Conservation (phyloP, 2,888 invertebrate species). For the Drosophila nr. fundita region DNA sequence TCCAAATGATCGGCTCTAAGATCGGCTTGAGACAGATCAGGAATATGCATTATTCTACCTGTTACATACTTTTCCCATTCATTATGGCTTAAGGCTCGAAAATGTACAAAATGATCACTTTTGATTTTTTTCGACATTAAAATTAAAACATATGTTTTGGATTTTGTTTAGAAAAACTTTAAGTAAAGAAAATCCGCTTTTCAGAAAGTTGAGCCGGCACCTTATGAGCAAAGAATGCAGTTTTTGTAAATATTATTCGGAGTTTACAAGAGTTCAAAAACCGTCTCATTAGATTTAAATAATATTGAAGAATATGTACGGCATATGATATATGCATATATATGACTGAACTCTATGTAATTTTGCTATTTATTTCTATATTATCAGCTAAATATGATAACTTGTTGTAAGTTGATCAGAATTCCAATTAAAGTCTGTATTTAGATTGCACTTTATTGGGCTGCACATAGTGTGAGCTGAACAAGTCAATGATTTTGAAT, state of each 20-base stretch:
- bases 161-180: too few relatives aligned
- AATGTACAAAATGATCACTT: background rate
- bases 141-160: too few relatives aligned
- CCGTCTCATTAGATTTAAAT: background rate
- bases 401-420: background rate
- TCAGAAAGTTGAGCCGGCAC: too few relatives aligned
- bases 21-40: background rate
- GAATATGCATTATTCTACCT: background rate
- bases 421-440: background rate
- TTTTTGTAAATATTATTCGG: background rate
- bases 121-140: background rate
- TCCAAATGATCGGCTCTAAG: background rate
- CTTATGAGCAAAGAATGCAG: background rate
- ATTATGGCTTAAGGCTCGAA: background rate
- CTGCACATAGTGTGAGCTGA: slow-evolving; percentile 3
- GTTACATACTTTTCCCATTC: background rate
- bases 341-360: background rate
- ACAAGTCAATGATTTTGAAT: background rate
- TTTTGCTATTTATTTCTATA: background rate
- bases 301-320: background rate
- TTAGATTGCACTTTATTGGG: background rate
- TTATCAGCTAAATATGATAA: background rate
- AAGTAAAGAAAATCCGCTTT: too few relatives aligned
- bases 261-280: background rate
- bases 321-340: background rate